phyloP scores from a whole-genome alignment of 2,113 vertebrate species.

The Lepisosteus oculatus region DNA sequence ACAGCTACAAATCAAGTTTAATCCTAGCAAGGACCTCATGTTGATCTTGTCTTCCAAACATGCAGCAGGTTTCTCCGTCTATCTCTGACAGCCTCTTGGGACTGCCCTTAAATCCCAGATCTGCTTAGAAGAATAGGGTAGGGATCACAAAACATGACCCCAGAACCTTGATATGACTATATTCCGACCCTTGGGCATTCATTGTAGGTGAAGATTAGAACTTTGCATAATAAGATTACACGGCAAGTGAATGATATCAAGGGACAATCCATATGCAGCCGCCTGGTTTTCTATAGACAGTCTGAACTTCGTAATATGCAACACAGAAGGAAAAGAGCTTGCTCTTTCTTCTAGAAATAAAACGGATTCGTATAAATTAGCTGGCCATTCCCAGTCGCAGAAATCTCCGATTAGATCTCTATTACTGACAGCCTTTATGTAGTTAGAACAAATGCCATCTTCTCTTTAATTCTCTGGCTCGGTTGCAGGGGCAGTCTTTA shows the following conservation, averaged over 20 bases:
- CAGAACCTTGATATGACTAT: constrained; percentile 85
- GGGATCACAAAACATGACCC: constrained; percentile 86
- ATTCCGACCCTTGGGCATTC: constrained; percentile 88
- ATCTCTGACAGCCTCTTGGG: constrained; percentile 77
- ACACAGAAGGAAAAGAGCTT: constrained; percentile 64
- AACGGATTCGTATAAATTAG: constrained; percentile 88
- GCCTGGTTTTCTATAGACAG: constrained; percentile 89
- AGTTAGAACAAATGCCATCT: constrained; percentile 69
- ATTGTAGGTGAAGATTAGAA: constrained; percentile 99
- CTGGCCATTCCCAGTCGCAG: constrained; percentile 80
- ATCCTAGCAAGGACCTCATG: constrained; percentile 90
- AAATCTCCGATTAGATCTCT: constrained; percentile 87
- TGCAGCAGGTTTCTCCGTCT: constrained; percentile 75
- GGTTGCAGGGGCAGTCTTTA: constrained; percentile 56
- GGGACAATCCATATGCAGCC: constrained; percentile 97
- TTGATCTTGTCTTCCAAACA: constrained; percentile 85
- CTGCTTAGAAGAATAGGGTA: constrained; percentile 88
- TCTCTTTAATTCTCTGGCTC: constrained; percentile 64
- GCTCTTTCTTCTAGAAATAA: constrained; percentile 78
- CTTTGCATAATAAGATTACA: constrained; percentile 99
- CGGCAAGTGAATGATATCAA: constrained; percentile 99
- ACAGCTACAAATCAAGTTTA: constrained; percentile 93
- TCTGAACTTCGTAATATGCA: constrained; percentile 72
- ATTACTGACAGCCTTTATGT: constrained; percentile 78
- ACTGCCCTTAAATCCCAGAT: constrained; percentile 85